Evolutionary conservation across 1,140 invertebrate genomes (phyloP).

Genomic region (Cecropterus lyciades): DNA sequence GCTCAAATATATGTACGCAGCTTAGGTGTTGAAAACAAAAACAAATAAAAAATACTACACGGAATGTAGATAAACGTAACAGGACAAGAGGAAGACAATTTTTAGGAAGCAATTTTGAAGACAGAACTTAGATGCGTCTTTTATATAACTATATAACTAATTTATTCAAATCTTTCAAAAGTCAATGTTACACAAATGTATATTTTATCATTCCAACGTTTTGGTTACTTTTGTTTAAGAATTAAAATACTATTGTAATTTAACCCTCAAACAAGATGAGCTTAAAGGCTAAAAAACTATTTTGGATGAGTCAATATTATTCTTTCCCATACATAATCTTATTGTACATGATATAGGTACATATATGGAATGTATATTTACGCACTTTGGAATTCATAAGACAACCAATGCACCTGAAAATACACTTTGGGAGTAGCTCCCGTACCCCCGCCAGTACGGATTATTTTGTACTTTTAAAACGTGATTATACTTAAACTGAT

Average conservation of each 20-base stretch:
- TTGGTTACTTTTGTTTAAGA: too few species aligned
- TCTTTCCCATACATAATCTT: too few species aligned
- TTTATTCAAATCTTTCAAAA: not conserved
- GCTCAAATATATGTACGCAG: too few species aligned
- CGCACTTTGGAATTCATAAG: too few species aligned
- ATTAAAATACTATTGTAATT: not conserved
- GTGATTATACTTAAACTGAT: too few species aligned
- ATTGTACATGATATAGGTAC: not conserved
- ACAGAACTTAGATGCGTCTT: not conserved
- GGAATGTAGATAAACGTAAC: conserved; percentile 34
- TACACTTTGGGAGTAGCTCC: too few species aligned
- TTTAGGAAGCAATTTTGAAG: conserved; percentile 13
- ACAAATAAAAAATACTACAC: conserved; percentile 17
- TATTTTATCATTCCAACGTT: not conserved
- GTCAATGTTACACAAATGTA: not conserved
- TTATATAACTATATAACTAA: not conserved
- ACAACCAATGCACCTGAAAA: too few species aligned
- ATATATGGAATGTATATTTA: not conserved
- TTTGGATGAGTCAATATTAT: not conserved
- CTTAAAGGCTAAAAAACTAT: not conserved
- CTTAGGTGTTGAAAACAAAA: not conserved
- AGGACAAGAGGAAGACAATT: conserved; percentile 27
- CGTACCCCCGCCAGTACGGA: too few species aligned
- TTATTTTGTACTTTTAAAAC: too few species aligned
- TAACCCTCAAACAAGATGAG: not conserved